These are phyloP conservation scores for Drosophila oshimai DNA, from an alignment of 1,140 invertebrate genomes.

Conservation along the genomic window DNA sequence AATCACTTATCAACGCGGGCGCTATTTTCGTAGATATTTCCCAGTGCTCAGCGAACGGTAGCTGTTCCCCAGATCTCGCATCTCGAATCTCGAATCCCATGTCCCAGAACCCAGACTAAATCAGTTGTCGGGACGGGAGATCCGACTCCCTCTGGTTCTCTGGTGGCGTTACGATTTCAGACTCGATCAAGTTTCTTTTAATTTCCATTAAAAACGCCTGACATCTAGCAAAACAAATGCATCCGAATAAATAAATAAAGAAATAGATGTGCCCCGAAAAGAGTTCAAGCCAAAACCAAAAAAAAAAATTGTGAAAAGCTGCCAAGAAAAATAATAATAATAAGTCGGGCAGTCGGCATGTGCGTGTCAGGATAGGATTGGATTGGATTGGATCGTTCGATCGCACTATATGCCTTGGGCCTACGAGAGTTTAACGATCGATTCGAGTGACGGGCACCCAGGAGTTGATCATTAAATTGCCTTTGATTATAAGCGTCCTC, in stretches of 20 bases:
- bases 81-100: conserved; percentile 23
- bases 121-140: conserved; percentile 3
- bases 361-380: conserved; percentile 30
- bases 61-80: conserved; percentile 7
- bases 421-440: conserved; percentile 57
- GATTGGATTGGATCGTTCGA: background rate
- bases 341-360: conserved; percentile 29
- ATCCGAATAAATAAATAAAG: conserved; percentile 65
- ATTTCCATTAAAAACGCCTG: conserved; percentile 74
- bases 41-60: conserved; percentile 10
- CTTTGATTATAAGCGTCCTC: conserved; percentile 59
- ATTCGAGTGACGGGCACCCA: conserved; percentile 41
- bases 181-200: conserved; percentile 74
- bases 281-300: conserved; percentile 23
- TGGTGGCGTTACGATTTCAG: conserved; percentile 68
- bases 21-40: conserved; percentile 70
- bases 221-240: conserved; percentile 62
- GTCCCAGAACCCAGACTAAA: background rate
- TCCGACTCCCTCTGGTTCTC: background rate
- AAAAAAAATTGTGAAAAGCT: conserved; percentile 30
- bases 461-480: conserved; percentile 77
- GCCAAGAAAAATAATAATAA: conserved; percentile 41
- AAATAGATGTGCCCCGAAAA: conserved; percentile 16
- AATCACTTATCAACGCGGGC: conserved; percentile 73
- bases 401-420: conserved; percentile 17